These are phyloP conservation scores for Sitobion miscanthi DNA, from an alignment of 1,140 invertebrate species.

Conservation along the genomic window DNA sequence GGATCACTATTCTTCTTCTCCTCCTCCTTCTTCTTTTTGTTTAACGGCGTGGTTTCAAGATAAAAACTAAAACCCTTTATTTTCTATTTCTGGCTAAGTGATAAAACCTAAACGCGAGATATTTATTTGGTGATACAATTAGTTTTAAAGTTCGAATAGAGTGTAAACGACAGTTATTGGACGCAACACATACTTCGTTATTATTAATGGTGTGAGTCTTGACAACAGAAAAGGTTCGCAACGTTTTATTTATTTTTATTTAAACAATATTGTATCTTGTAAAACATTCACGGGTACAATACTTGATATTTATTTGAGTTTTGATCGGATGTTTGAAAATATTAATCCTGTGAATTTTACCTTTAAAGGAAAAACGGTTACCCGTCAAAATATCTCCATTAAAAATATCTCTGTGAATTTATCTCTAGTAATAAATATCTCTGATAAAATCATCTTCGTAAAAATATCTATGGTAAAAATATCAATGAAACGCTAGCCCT, in stretches of 20 bases:
- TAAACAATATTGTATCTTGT: background rate
- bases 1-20: background rate
- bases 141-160: constrained; percentile 15
- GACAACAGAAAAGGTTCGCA: background rate
- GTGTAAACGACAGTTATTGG: constrained; percentile 39
- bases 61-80: background rate
- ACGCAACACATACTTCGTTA: background rate
- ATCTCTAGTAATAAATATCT: too few relatives aligned
- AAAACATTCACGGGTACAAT: background rate
- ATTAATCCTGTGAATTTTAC: background rate
- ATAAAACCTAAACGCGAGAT: background rate
- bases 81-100: background rate
- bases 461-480: too few relatives aligned
- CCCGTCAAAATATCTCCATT: too few relatives aligned
- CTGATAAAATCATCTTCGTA: too few relatives aligned
- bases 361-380: background rate
- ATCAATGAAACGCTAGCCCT: too few relatives aligned
- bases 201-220: constrained; percentile 9
- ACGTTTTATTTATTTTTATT: constrained; percentile 10
- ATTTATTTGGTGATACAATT: constrained; percentile 42
- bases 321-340: background rate
- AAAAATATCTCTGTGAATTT: too few relatives aligned
- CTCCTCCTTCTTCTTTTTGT: background rate
- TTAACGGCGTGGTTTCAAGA: background rate
- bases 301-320: background rate